These are phyloP conservation scores for Leptogaster cylindrica DNA, from an alignment of 2,888 invertebrate species.

Conservation along the genomic window DNA sequence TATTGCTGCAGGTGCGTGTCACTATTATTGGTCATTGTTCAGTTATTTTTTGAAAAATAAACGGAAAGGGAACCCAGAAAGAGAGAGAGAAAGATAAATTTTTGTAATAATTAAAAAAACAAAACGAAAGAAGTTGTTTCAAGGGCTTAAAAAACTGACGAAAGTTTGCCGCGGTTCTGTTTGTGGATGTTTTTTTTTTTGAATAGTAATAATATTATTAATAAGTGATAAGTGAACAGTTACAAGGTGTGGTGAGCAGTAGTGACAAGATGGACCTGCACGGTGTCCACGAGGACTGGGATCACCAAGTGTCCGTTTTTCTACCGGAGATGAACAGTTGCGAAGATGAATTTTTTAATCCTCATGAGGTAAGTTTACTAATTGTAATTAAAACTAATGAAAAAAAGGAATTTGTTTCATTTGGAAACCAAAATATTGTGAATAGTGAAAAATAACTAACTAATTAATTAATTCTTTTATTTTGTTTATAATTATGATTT, in stretches of 20 bases:
- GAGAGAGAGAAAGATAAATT: too few relatives aligned
- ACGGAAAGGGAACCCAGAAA: not conserved
- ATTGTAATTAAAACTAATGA: too few relatives aligned
- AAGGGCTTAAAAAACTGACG: too few relatives aligned
- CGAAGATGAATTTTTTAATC: conserved; percentile 67
- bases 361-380: conserved; percentile 68
- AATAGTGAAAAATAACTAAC: too few relatives aligned
- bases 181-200: conserved; percentile 17
- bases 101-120: too few relatives aligned
- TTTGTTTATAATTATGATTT: too few relatives aligned
- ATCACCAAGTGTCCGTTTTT: conserved; percentile 67
- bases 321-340: conserved; percentile 68
- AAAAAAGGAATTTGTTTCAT: too few relatives aligned
- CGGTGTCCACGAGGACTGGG: conserved; percentile 65
- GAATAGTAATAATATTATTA: not conserved
- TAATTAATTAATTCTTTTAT: too few relatives aligned
- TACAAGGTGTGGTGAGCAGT: not conserved
- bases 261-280: conserved; percentile 50
- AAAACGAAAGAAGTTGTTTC: too few relatives aligned
- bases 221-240: conserved; percentile 9
- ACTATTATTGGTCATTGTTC: not conserved
- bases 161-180: too few relatives aligned
- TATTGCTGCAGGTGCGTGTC: conserved; percentile 11
- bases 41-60: not conserved
- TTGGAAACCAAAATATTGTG: too few relatives aligned